A percentile compares a stretch with the other conserved stretches of the same genome.
Evolutionary conservation across 2,888 invertebrate species (phyloP).

Genomic region (Machimus rusticus): DNA sequence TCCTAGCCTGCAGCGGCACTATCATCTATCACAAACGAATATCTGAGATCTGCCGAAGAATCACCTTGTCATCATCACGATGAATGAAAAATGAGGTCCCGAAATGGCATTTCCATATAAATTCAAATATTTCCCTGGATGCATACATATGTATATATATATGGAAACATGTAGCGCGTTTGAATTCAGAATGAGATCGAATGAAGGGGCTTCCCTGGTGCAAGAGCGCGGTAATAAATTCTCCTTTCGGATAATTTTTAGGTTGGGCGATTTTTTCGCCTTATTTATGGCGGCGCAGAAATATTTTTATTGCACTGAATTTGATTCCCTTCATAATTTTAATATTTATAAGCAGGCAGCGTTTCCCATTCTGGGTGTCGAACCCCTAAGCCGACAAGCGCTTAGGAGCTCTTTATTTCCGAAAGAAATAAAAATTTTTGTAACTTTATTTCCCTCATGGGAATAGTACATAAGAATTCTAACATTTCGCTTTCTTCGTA

Average conservation of each 20-base stretch:
- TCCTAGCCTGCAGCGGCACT: neutral
- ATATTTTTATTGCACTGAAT: conserved; percentile 2
- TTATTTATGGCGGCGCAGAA: conserved; percentile 24
- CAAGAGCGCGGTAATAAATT: conserved; percentile 23
- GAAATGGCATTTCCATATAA: conserved; percentile 36
- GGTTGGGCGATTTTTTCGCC: neutral
- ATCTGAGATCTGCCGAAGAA: conserved; percentile 13
- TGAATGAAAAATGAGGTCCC: conserved; percentile 11
- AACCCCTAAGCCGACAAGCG: neutral
- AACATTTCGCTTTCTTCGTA: neutral
- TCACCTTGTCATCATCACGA: conserved; percentile 29
- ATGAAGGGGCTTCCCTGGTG: conserved; percentile 8
- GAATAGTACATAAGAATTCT: neutral
- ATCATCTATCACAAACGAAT: neutral
- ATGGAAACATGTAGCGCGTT: neutral
- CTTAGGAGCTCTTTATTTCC: neutral
- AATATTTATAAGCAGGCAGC: neutral
- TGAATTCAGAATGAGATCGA: conserved; percentile 29
- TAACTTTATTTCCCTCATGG: conserved; percentile 2
- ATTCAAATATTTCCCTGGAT: conserved; percentile 29
- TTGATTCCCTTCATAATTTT: conserved; percentile 24
- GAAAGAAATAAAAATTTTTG: neutral
- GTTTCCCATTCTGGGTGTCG: neutral
- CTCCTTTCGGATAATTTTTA: conserved; percentile 12
- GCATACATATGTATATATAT: neutral